phyloP scores from a whole-genome alignment of 2,113 vertebrate genomes.

The Motacilla alba region DNA sequence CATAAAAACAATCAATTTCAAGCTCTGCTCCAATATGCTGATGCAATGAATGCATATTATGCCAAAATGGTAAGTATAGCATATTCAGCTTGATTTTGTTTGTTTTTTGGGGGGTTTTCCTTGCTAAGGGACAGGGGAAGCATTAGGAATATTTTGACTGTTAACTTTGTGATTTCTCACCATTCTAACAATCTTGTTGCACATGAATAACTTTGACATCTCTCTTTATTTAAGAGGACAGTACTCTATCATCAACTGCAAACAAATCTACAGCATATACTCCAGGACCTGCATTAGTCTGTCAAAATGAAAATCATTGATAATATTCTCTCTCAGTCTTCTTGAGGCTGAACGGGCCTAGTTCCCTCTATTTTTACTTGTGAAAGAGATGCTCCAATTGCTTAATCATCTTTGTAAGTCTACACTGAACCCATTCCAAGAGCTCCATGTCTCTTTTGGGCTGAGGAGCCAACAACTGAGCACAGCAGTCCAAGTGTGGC shows the following conservation, averaged over 20 bases:
- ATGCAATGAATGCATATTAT: conserved; percentile 75
- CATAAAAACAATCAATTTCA: conserved; percentile 84
- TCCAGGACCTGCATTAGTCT: not conserved
- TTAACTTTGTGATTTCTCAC: not conserved
- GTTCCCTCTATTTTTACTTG: not conserved
- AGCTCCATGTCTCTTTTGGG: not conserved
- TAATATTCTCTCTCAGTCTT: not conserved
- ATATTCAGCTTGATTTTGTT: not conserved
- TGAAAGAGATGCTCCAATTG: not conserved
- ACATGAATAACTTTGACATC: not conserved
- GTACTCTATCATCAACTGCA: not conserved
- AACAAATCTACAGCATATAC: not conserved
- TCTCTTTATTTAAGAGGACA: not conserved
- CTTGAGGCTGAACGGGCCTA: not conserved
- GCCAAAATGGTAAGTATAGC: conserved; percentile 83
- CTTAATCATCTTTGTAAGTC: not conserved
- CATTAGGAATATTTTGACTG: not conserved
- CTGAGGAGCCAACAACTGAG: not conserved
- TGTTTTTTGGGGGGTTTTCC: not conserved
- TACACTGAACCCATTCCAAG: not conserved
- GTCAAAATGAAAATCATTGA: not conserved
- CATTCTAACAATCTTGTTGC: not conserved
- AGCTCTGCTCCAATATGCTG: conserved; percentile 82
- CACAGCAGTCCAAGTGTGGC: not conserved
- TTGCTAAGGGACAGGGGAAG: not conserved